Percentiles rank a stretch among this genome's conserved stretches.
Conservation (phyloP, 2,888 invertebrate genomes). For the Ceraclea dissimilis region DNA sequence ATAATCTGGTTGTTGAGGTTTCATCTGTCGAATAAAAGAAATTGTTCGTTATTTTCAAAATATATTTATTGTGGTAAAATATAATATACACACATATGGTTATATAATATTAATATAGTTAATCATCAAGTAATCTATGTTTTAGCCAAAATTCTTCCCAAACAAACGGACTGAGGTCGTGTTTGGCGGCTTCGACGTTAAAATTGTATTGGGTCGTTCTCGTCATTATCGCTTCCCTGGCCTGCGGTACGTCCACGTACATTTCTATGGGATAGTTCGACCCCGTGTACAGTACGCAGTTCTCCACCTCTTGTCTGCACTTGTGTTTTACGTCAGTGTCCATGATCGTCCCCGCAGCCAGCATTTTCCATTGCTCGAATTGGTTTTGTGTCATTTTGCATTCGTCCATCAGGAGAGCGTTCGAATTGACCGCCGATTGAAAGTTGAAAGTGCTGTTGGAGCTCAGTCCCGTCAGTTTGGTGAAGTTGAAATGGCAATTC, state of each 20-base stretch:
- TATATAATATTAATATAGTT: too few relatives aligned
- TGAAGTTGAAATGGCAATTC: conserved; percentile 26
- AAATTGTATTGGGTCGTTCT: conserved; percentile 7
- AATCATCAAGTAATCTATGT: too few relatives aligned
- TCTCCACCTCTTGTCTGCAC: conserved; percentile 2
- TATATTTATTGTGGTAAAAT: too few relatives aligned
- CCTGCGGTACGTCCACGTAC: conserved; percentile 8
- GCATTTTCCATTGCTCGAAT: conserved; percentile 29
- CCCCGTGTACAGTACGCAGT: neutral
- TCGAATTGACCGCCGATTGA: neutral
- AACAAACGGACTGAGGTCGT: too few relatives aligned
- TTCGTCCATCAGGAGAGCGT: conserved; percentile 20
- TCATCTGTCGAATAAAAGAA: too few relatives aligned
- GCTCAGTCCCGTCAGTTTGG: conserved; percentile 27
- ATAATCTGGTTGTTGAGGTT: too few relatives aligned
- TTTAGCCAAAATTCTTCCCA: too few relatives aligned
- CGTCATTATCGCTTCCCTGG: conserved; percentile 9
- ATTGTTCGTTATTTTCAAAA: too few relatives aligned
- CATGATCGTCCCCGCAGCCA: conserved; percentile 23
- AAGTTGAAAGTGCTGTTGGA: conserved; percentile 20
- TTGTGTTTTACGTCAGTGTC: conserved; percentile 20
- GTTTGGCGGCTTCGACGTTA: too few relatives aligned
- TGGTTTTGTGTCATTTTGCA: conserved; percentile 22
- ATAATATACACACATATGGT: too few relatives aligned
- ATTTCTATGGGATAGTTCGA: conserved; percentile 4